Conservation (phyloP, 23 tunicate genomes). For the Trididemnum miniatum region DNA sequence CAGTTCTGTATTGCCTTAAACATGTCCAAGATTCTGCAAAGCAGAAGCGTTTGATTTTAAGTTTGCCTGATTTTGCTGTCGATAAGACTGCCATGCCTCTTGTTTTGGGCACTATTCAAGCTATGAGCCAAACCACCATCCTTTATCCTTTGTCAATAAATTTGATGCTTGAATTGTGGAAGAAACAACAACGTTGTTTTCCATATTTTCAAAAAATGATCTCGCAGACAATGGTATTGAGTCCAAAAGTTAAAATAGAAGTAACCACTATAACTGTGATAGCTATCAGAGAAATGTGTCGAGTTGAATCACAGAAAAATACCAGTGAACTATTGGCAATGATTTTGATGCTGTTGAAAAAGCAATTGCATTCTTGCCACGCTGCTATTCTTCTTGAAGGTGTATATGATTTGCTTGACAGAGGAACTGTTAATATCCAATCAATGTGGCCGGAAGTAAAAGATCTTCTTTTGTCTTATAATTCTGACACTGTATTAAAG, state of each 20-base stretch:
- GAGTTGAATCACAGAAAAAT: constrained; percentile 37
- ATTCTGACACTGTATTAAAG: not conserved
- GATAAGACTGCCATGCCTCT: constrained; percentile 38
- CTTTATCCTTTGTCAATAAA: constrained; percentile 36
- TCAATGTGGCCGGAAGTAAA: constrained; percentile 38
- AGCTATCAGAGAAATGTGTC: constrained; percentile 42
- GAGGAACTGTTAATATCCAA: constrained; percentile 38
- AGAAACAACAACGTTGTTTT: constrained; percentile 57
- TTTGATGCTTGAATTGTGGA: constrained; percentile 52
- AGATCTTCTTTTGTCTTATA: not conserved
- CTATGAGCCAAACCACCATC: not conserved
- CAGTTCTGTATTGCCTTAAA: constrained; percentile 25
- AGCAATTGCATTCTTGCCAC: not conserved
- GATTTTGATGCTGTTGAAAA: not conserved
- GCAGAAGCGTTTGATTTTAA: not conserved
- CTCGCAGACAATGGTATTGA: not conserved
- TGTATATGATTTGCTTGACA: constrained; percentile 33
- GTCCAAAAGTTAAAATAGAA: not conserved
- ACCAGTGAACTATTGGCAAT: constrained; percentile 50
- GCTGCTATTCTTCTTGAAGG: constrained; percentile 39
- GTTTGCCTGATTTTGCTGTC: constrained; percentile 46
- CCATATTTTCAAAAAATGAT: constrained; percentile 57
- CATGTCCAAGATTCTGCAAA: not conserved
- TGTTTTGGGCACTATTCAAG: constrained; percentile 42
- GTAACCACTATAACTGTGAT: constrained; percentile 15